A percentile compares a stretch with the other conserved stretches of the same genome.
Conservation (phyloP, 2,797 vertebrate genomes). For the Gymnodraco acuticeps region DNA sequence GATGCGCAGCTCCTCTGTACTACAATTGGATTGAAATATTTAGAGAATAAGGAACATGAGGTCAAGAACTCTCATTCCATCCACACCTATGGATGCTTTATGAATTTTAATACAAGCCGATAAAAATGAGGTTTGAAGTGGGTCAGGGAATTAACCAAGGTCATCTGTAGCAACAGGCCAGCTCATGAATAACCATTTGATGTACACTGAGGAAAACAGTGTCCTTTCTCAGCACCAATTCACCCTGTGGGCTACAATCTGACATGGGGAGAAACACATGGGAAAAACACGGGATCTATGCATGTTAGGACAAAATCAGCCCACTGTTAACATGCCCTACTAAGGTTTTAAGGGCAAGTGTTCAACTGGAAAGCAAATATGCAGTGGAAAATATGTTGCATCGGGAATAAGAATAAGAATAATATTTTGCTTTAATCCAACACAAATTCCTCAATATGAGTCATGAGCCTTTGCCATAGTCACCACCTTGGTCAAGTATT, state of each 20-base stretch:
- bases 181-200: conserved; percentile 74
- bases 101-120: conserved; percentile 53
- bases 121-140: conserved; percentile 62
- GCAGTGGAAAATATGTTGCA: conserved; percentile 67
- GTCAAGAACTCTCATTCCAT: conserved; percentile 52
- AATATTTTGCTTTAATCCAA: conserved; percentile 74
- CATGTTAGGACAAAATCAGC: conserved; percentile 27
- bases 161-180: conserved; percentile 43
- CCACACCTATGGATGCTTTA: conserved; percentile 40
- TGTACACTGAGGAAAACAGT: conserved; percentile 56
- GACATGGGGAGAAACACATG: conserved; percentile 1
- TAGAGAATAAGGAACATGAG: conserved; percentile 52
- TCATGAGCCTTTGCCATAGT: conserved; percentile 60
- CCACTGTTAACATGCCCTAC: conserved; percentile 27
- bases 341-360: conserved; percentile 24
- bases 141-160: conserved; percentile 69
- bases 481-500: conserved; percentile 61
- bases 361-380: conserved; percentile 49
- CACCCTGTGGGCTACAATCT: conserved; percentile 39
- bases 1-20: too few relatives aligned
- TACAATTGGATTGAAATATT: conserved; percentile 57
- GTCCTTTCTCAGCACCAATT: conserved; percentile 57
- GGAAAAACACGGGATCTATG: conserved; percentile 15
- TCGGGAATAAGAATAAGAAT: conserved; percentile 49
- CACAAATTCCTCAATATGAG: conserved; percentile 69